Percentiles rank a stretch among this genome's conserved stretches.
phyloP scores from a whole-genome alignment of 1,140 invertebrate species.

The Chelonus insularis region DNA sequence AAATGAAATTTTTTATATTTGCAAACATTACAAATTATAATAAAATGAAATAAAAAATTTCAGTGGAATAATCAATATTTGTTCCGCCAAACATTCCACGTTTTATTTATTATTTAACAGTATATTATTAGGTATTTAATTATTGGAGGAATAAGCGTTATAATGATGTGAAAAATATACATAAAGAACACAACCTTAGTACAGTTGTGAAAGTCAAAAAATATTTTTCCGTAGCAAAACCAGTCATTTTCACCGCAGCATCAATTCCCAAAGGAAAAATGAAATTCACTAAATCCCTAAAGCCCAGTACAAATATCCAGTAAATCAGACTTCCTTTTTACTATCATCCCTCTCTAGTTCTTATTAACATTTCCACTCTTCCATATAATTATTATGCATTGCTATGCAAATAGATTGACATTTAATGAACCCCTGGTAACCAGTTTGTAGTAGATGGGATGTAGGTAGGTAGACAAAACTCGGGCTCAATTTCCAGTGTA shows the following conservation, averaged over 20 bases:
- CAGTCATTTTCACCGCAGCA: slow-evolving; percentile 1
- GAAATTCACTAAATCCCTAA: slow-evolving; percentile 4
- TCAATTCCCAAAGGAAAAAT: slow-evolving; percentile 18
- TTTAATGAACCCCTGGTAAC: slow-evolving; percentile 37
- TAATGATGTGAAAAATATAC: too few relatives aligned
- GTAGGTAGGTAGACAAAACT: slow-evolving; percentile 3
- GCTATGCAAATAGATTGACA: slow-evolving; percentile 44
- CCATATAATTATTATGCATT: slow-evolving; percentile 48
- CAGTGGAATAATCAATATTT: too few relatives aligned
- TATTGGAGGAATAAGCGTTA: too few relatives aligned
- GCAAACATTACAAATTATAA: too few relatives aligned
- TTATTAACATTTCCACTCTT: slow-evolving; percentile 17
- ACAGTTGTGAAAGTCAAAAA: too few relatives aligned
- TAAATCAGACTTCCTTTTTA: neutral
- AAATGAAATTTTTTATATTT: too few relatives aligned
- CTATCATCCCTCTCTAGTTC: neutral
- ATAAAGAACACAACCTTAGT: too few relatives aligned
- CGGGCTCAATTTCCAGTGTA: neutral
- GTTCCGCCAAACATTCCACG: too few relatives aligned
- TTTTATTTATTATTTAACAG: too few relatives aligned
- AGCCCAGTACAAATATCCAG: slow-evolving; percentile 19
- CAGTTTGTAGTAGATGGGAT: neutral
- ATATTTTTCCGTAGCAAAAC: neutral
- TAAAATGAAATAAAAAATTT: too few relatives aligned
- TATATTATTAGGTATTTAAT: too few relatives aligned